Evolutionary conservation across 2,888 invertebrate genomes (phyloP), one percentile per base, ranked within the genome.

Genomic region (Trichopria drosophilae): DNA sequence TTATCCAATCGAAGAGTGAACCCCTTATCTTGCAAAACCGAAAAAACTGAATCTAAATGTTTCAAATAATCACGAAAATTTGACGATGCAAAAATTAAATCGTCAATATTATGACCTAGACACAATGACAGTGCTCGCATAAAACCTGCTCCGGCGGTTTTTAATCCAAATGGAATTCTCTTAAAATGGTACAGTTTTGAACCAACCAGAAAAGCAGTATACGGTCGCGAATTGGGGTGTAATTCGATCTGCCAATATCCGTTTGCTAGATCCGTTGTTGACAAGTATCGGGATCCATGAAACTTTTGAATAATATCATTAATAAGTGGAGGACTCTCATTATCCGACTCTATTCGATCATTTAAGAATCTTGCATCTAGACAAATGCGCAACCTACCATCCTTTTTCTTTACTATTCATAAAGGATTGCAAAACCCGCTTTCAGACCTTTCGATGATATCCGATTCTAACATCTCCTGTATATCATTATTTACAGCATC

Each of bases 291-390:
- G 20, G 48, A 28, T 7, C 51, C 53, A 20, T 42, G 22, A 41
- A 54, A 47, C 28, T 34, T 39, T 18, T 49, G 42, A 12, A 54
- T 31, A 3, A 60, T 32, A 26, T 59, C 58, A 7, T 29, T 36
- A 6, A 49, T 48, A 6, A 56, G 18, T 1, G 55, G 55, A 7
- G 47, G 40, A n/a, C n/a, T n/a, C n/a, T n/a, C n/a, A n/a, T n/a
- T n/a, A n/a, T n/a, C n/a, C n/a, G n/a, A n/a, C n/a, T 31, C 55
- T 9, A 44, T 23, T 13, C 54, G 31, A 4, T 53, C 53, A 53
- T 71, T 70, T 6, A 66, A 34, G 39, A 49, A 47, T 3, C 68
- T 42, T 10, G 66, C 67, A 47, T 69, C 66, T 34, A 68, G 49
- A 52, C 67, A 48, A 3, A 40, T 28, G 22, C 48, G 26, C n/a